Conservation (phyloP, 1,140 invertebrate genomes). For the Harpegnathos saltator region DNA sequence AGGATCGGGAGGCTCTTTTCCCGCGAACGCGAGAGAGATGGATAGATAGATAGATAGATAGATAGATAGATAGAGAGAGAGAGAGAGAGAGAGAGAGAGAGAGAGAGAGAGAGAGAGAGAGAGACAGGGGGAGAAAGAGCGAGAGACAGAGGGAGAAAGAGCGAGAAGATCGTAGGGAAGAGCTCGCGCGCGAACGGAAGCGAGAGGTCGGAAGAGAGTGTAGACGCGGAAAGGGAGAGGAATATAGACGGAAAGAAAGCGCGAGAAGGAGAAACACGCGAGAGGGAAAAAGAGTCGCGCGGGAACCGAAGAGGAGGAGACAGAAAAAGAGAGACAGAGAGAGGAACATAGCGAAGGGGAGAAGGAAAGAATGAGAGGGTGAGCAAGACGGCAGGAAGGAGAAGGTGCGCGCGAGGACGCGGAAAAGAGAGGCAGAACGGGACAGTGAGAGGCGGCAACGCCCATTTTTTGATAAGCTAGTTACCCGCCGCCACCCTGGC, state of each 20-base stretch:
- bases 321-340: background rate
- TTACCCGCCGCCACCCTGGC: conserved; percentile 83
- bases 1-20: conserved; percentile 2
- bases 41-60: too few species aligned
- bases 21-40: conserved; percentile 13
- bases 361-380: background rate
- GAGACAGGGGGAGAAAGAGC: too few species aligned
- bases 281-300: conserved; percentile 37
- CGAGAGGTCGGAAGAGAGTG: conserved; percentile 37
- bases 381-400: conserved; percentile 71
- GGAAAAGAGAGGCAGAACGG: conserved; percentile 75
- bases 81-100: too few species aligned
- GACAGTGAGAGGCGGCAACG: conserved; percentile 84
- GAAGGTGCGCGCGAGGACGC: conserved; percentile 60
- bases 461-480: conserved; percentile 87
- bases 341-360: background rate
- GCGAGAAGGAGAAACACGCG: conserved; percentile 20
- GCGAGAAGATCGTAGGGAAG: conserved; percentile 9
- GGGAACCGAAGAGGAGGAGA: conserved; percentile 19
- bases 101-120: too few species aligned
- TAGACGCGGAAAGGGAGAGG: conserved; percentile 13
- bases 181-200: conserved; percentile 22
- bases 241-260: background rate
- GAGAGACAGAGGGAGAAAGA: too few species aligned
- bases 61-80: too few species aligned